Percentiles rank a stretch among this genome's conserved stretches.
phyloP scores from a whole-genome alignment of 2,113 vertebrate genomes.

The Xerus inauris region DNA sequence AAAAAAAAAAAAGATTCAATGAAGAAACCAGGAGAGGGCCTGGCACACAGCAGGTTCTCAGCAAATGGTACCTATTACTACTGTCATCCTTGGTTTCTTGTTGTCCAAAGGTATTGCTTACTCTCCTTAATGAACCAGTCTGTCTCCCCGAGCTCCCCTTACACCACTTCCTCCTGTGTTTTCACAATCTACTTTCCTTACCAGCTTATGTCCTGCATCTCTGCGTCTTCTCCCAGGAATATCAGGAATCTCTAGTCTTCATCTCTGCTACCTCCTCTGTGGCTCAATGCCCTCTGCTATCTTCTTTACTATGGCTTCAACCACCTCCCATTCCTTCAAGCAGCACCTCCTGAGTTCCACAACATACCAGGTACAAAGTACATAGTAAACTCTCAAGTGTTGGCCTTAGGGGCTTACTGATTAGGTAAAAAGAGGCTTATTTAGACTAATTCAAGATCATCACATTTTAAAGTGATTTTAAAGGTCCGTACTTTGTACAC shows the following conservation, averaged over 20 bases:
- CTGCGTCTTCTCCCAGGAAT: neutral
- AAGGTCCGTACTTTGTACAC: neutral
- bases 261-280: neutral
- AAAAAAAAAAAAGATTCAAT: neutral
- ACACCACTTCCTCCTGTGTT: neutral
- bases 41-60: neutral
- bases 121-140: neutral
- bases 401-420: neutral
- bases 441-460: conserved; percentile 18
- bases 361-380: neutral
- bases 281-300: neutral
- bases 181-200: neutral
- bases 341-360: neutral
- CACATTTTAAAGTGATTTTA: neutral
- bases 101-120: neutral
- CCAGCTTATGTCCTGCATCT: neutral
- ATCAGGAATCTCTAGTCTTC: neutral
- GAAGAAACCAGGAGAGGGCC: neutral
- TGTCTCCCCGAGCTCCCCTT: neutral
- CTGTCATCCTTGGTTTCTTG: neutral
- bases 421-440: neutral
- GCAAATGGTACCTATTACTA: neutral
- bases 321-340: neutral
- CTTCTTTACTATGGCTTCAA: neutral
- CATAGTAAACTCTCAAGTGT: neutral